Evolutionary conservation across 1,140 invertebrate genomes (phyloP).

Genomic region (Drosophila azteca): DNA sequence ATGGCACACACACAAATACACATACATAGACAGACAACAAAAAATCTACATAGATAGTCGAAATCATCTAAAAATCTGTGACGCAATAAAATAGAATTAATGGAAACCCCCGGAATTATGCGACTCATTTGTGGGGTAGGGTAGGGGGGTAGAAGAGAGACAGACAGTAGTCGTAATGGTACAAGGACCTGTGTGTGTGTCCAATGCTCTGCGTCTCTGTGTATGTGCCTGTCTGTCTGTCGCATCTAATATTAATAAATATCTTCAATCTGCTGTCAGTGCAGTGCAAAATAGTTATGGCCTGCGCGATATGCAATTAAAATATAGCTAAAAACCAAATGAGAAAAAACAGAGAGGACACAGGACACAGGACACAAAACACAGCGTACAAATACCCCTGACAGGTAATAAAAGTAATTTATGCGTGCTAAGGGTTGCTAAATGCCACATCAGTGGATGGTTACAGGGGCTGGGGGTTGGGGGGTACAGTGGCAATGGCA

Average conservation of each 20-base stretch:
- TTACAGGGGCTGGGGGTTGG: conserved; percentile 8
- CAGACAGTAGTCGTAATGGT: conserved; percentile 4
- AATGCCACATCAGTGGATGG: conserved; percentile 62
- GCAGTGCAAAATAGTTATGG: conserved; percentile 78
- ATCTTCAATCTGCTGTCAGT: conserved; percentile 79
- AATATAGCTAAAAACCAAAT: conserved; percentile 76
- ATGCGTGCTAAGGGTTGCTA: conserved; percentile 80
- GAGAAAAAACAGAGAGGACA: conserved; percentile 41
- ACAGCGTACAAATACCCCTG: conserved; percentile 73
- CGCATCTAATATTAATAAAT: conserved; percentile 82
- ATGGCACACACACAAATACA: conserved; percentile 15
- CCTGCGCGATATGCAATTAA: conserved; percentile 82
- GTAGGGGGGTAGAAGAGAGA: too few species aligned
- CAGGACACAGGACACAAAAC: conserved; percentile 14
- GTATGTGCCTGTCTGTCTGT: conserved; percentile 42
- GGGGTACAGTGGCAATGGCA: neutral
- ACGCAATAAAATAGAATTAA: conserved; percentile 79
- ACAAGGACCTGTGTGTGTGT: conserved; percentile 20
- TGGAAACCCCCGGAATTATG: conserved; percentile 69
- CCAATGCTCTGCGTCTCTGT: conserved; percentile 39
- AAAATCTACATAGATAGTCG: conserved; percentile 32
- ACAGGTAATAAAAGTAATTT: conserved; percentile 84
- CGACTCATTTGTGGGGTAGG: conserved; percentile 44
- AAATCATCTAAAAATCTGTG: conserved; percentile 74
- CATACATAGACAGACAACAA: conserved; percentile 1